Conservation (phyloP, 2,113 vertebrate species). For the Mormyrus iriodes region DNA sequence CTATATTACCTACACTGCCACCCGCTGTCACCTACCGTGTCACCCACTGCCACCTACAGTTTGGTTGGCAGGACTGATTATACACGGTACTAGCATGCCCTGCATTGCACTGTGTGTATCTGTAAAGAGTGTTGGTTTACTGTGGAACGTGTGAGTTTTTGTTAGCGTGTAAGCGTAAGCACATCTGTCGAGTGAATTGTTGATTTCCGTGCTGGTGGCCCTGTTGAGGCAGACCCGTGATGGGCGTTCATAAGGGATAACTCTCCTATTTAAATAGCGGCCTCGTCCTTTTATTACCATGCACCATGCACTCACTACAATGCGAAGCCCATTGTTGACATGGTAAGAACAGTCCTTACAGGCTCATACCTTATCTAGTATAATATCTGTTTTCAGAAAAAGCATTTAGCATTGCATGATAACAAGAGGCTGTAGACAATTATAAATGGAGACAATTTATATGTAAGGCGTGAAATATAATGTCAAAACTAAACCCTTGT, state of each 20-base stretch:
- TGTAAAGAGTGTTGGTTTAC: not conserved
- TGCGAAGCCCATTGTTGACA: not conserved
- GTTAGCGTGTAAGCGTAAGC: no score
- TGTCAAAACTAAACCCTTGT: not conserved
- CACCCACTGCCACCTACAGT: no score
- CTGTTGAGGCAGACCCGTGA: not conserved
- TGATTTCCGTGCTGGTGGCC: not conserved
- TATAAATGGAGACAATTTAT: not conserved
- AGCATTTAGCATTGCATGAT: not conserved
- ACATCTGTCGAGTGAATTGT: not conserved
- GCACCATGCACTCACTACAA: not conserved
- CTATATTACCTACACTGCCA: no score
- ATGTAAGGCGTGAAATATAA: not conserved
- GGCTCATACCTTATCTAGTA: not conserved
- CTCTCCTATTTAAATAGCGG: not conserved
- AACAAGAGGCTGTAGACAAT: not conserved
- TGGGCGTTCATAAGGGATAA: not conserved
- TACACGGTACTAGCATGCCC: not conserved
- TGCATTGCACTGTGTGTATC: not conserved
- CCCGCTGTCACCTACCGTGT: no score
- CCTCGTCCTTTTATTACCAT: not conserved
- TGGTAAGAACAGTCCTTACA: not conserved
- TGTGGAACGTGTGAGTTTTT: not conserved
- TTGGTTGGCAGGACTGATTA: no score
- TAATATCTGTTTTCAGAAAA: not conserved